Evolutionary conservation across 2,888 invertebrate genomes (phyloP), one percentile per base, ranked within the genome.

Genomic region (Tetragnatha montana): DNA sequence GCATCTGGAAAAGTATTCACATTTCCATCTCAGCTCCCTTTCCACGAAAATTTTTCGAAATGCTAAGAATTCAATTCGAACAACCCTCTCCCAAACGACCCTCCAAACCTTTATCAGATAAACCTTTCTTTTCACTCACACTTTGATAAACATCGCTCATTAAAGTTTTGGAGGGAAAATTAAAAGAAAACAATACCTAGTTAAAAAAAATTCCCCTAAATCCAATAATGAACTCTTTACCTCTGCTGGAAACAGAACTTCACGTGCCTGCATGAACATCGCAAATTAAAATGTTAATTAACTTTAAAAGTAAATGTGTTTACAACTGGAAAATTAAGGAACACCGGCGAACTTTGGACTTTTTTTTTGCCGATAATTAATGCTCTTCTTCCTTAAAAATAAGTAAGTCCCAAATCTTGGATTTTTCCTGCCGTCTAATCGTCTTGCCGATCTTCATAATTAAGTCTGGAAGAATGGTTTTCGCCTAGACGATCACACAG

Each of bases 221-320:
- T 10, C 17, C 60, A 60, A 60, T 60, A 60, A 60, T 60, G 60
- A 60, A 60, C 22, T 60, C 19, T 60, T 22, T 21, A 78, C 60
- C 14, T 51, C 60, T 10, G 12, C 78, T 75, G 10, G 60, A 22
- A 60, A 60, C 21, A 78, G 60, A 78, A 60, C 22, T 75, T 51
- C 14, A 60, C 78, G 22, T 47, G 49, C 35, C 51, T n/a, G 51
- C 73, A 17, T 60, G 50, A 82, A 74, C 69, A 60, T 82, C 50
- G 12, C 51, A 74, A 82, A 74, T 82, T 73, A 82, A 51, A 82
- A 21, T 73, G 74, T 82, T 82, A 82, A 82, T 82, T 82, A 82
- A 74, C 82, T 82, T 82, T 50, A 60, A 60, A 51, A 50, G 73
- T 35, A 82, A 73, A 51, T 82, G 73, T 82, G 82, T 82, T 74